phyloP scores from a whole-genome alignment of 2,888 invertebrate genomes.

The Ryuthela nishihirai region DNA sequence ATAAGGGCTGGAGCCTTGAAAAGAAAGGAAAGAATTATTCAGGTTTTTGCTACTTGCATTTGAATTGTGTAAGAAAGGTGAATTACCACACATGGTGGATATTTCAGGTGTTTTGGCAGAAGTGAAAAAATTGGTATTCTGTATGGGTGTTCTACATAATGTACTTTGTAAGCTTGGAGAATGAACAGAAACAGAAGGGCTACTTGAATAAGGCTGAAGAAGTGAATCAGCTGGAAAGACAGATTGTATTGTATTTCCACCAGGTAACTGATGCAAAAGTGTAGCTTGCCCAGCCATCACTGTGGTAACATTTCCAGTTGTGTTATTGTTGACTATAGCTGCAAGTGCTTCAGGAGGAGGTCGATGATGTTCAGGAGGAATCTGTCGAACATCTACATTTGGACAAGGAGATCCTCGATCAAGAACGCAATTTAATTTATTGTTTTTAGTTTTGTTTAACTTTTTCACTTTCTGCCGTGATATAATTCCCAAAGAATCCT shows the following conservation, averaged over 20 bases:
- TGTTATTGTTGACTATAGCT: constrained; percentile 10
- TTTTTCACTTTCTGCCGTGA: constrained; percentile 31
- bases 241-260: constrained; percentile 10
- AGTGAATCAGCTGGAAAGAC: constrained; percentile 21
- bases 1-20: constrained; percentile 18
- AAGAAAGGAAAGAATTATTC: constrained; percentile 11
- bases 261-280: constrained; percentile 6
- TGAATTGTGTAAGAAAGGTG: constrained; percentile 11
- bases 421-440: constrained; percentile 41
- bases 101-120: constrained; percentile 19
- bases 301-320: constrained; percentile 5
- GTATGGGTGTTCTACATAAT: background rate
- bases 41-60: constrained; percentile 16
- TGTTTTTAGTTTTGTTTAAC: constrained; percentile 27
- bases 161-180: constrained; percentile 1
- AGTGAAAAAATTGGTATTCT: background rate
- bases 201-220: constrained; percentile 9
- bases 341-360: constrained; percentile 44
- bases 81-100: constrained; percentile 6
- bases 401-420: constrained; percentile 56
- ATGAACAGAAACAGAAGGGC: constrained; percentile 7
- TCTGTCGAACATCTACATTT: constrained; percentile 60
- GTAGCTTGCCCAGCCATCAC: constrained; percentile 18
- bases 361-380: constrained; percentile 54
- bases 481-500: constrained; percentile 11